Percentiles rank a stretch among this genome's conserved stretches.
phyloP scores from a whole-genome alignment of 2,888 invertebrate species.

The Melolontha melolontha region DNA sequence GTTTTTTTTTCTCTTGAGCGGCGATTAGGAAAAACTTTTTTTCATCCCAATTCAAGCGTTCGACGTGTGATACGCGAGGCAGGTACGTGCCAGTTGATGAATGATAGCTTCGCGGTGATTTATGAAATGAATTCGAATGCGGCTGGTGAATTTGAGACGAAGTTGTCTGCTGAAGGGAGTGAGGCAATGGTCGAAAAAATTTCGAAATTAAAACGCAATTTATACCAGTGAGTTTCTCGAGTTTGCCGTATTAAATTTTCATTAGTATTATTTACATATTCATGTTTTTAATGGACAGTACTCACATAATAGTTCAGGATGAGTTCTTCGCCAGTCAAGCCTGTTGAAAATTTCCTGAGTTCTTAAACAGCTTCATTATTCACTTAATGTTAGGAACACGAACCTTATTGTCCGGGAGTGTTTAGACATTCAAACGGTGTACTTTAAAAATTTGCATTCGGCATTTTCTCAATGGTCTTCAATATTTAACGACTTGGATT shows the following conservation, averaged over 20 bases:
- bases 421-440: not conserved
- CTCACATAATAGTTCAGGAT: not conserved
- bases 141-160: slow-evolving; percentile 18
- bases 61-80: slow-evolving; percentile 11
- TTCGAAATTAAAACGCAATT: slow-evolving; percentile 26
- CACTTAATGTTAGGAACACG: not conserved
- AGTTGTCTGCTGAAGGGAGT: slow-evolving; percentile 1
- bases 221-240: slow-evolving; percentile 2
- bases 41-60: slow-evolving; percentile 9
- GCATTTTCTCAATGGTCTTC: not conserved
- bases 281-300: not conserved
- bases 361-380: not conserved
- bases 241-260: slow-evolving; percentile 15
- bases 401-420: not conserved
- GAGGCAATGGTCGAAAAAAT: slow-evolving; percentile 4
- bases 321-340: not conserved
- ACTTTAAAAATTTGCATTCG: not conserved
- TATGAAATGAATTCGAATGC: slow-evolving; percentile 31
- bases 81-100: slow-evolving; percentile 21
- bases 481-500: too few relatives aligned
- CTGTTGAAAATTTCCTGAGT: not conserved
- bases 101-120: slow-evolving; percentile 24
- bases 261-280: slow-evolving; percentile 18
- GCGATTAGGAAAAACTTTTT: slow-evolving; percentile 21
- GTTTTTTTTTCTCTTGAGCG: slow-evolving; percentile 3